Evolutionary conservation across 2,797 vertebrate species (phyloP).

Genomic region (Muscicapa comitata): DNA sequence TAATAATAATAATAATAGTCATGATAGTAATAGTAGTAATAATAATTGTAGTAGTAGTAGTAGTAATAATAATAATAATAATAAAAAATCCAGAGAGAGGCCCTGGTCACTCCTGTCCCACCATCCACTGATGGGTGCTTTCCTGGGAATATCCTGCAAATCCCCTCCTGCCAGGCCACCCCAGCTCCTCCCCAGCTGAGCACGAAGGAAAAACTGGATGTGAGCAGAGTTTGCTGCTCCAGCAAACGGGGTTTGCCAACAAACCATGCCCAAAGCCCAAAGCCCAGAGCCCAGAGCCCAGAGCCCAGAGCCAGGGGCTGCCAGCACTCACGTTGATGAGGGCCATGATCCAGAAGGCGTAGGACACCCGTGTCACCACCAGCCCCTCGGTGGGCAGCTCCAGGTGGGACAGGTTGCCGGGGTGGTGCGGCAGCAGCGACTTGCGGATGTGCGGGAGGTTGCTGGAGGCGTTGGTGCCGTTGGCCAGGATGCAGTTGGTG

Average conservation of each 20-base stretch:
- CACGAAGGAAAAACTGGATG: accelerated
- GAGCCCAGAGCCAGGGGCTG: accelerated
- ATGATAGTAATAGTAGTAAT: no score
- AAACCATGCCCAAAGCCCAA: background rate
- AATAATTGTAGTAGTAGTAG: no score
- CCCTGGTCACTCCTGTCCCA: background rate
- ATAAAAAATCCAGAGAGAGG: no score
- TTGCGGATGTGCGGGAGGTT: conserved; percentile 81
- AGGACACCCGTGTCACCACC: conserved; percentile 82
- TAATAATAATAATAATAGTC: no score
- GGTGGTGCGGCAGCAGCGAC: conserved; percentile 69
- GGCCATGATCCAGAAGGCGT: conserved; percentile 98
- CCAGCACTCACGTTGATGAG: conserved; percentile 87
- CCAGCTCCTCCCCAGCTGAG: no score
- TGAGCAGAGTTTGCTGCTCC: accelerated
- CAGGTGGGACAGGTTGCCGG: conserved; percentile 77
- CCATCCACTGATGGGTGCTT: accelerated
- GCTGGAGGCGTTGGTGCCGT: conserved; percentile 77
- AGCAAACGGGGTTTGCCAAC: background rate
- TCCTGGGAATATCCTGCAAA: background rate
- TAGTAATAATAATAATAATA: no score
- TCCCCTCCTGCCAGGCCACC: background rate
- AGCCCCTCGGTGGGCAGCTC: conserved; percentile 73
- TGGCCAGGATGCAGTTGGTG: conserved; percentile 81
- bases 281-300: background rate